Conservation (phyloP, 1,140 invertebrate genomes). For the Pseudomyrmex gracilis region DNA sequence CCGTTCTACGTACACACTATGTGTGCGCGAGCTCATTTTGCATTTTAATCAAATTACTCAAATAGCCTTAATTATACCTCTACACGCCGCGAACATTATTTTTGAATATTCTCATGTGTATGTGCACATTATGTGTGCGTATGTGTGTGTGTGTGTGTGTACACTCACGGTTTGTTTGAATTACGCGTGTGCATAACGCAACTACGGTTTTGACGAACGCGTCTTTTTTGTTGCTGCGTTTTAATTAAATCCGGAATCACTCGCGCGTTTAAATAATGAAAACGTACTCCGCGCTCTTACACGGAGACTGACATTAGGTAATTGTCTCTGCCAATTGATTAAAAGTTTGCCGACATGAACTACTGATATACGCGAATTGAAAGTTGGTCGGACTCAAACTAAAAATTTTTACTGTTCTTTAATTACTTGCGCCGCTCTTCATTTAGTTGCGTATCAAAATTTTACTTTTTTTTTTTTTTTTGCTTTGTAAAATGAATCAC, state of each 20-base stretch:
- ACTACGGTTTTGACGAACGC: slow-evolving; percentile 14
- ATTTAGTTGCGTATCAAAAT: neutral
- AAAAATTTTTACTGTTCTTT: slow-evolving; percentile 31
- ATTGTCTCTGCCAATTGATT: slow-evolving; percentile 56
- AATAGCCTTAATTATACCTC: slow-evolving; percentile 43
- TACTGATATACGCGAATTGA: slow-evolving; percentile 38
- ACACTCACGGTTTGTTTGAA: slow-evolving; percentile 24
- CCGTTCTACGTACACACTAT: neutral
- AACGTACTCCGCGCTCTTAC: neutral
- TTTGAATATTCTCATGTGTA: slow-evolving; percentile 48
- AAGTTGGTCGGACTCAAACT: slow-evolving; percentile 2
- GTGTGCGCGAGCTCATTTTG: slow-evolving; percentile 1
- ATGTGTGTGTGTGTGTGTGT: neutral
- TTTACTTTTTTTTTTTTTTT: neutral
- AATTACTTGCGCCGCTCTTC: slow-evolving; percentile 30
- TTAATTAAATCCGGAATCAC: slow-evolving; percentile 54
- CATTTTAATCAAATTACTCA: slow-evolving; percentile 40
- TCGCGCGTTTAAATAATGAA: slow-evolving; percentile 20
- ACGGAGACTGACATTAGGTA: slow-evolving; percentile 42
- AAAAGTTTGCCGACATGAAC: slow-evolving; percentile 66
- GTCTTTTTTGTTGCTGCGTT: slow-evolving; percentile 22
- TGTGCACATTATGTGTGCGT: neutral
- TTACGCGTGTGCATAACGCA: slow-evolving; percentile 33
- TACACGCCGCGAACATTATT: slow-evolving; percentile 29
- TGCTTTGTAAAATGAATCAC: too few species aligned